Evolutionary conservation across 2,113 vertebrate species (phyloP).

Genomic region (Indri indri): DNA sequence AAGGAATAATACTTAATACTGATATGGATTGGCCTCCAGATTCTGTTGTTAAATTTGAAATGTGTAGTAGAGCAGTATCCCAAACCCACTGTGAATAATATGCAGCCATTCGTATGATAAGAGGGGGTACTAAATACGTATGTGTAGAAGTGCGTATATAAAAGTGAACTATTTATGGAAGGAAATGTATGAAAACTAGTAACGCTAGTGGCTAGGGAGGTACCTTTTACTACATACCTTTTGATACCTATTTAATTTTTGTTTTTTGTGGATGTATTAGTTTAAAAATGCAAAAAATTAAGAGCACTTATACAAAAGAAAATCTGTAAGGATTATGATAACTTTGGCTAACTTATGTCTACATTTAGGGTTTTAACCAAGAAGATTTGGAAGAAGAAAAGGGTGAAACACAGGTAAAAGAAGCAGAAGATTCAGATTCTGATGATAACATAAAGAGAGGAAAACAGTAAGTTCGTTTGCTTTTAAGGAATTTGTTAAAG

Average conservation of each 20-base stretch:
- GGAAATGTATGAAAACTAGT: neutral
- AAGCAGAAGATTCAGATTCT: constrained; percentile 92
- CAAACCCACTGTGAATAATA: neutral
- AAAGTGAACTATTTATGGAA: neutral
- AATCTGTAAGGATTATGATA: neutral
- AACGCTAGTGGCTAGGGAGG: neutral
- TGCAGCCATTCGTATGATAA: neutral
- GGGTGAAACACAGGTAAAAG: constrained; percentile 82
- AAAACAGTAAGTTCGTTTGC: constrained; percentile 89
- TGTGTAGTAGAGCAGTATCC: neutral
- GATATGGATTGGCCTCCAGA: neutral
- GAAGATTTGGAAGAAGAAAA: constrained; percentile 96
- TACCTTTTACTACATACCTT: neutral
- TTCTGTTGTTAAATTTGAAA: neutral
- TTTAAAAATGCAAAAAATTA: neutral
- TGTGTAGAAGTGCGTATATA: neutral
- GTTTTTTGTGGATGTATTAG: neutral
- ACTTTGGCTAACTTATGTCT: constrained; percentile 42
- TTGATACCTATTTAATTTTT: neutral
- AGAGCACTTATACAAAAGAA: neutral
- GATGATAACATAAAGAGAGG: constrained; percentile 93
- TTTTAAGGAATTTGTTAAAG: neutral
- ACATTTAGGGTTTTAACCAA: constrained; percentile 96
- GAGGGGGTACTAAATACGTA: neutral
- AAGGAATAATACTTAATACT: neutral